Evolutionary conservation across 2,888 invertebrate genomes (phyloP).

Genomic region (Ernsta delagoae): DNA sequence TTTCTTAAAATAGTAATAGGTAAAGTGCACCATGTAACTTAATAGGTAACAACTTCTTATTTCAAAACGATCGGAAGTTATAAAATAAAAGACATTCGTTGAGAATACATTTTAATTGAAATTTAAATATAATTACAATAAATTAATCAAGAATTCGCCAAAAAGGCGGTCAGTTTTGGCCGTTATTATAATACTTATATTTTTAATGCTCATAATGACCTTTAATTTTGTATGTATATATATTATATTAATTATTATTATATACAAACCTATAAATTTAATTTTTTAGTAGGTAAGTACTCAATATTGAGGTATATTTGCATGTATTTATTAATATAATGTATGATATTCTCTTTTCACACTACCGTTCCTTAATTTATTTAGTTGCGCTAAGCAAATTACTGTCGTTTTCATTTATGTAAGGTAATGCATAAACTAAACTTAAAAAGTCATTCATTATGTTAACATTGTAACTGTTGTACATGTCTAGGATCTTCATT

Average conservation of each 20-base stretch:
- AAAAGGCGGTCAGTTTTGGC: conserved; percentile 10
- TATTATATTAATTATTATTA: conserved; percentile 31
- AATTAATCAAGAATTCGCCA: conserved; percentile 14
- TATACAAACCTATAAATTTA: conserved; percentile 15
- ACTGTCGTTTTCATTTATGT: conserved; percentile 37
- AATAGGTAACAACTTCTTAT: neutral
- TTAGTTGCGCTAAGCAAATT: conserved; percentile 44
- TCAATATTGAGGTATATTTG: conserved; percentile 22
- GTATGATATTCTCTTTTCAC: conserved; percentile 34
- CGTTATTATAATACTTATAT: conserved; percentile 1
- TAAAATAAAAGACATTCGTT: conserved; percentile 1
- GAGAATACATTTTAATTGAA: neutral
- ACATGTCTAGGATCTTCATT: conserved; percentile 20
- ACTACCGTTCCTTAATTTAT: conserved; percentile 45
- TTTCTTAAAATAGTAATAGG: conserved; percentile 11
- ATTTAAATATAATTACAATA: conserved; percentile 19
- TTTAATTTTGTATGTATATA: conserved; percentile 31
- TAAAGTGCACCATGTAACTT: conserved; percentile 10
- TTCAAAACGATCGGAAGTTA: neutral
- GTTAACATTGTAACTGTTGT: conserved; percentile 20
- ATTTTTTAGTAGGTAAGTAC: conserved; percentile 16
- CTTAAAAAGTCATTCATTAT: conserved; percentile 1
- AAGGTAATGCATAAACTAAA: conserved; percentile 18
- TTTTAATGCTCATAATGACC: conserved; percentile 23
- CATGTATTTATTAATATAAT: conserved; percentile 37